Evolutionary conservation across 1,140 invertebrate genomes (phyloP).

Genomic region (Ostrea edulis): DNA sequence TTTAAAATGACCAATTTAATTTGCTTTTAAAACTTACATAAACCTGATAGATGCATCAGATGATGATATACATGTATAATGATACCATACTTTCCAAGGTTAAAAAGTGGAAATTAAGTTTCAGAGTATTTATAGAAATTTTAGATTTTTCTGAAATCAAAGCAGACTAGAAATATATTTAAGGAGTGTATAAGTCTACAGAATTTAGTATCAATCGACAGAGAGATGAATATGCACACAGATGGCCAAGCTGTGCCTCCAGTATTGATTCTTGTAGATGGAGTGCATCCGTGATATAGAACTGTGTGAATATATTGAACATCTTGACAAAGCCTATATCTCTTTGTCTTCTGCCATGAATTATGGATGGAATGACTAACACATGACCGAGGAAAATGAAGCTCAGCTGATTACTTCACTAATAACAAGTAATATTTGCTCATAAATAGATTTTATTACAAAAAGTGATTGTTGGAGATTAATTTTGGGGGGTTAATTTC

Average conservation of each 20-base stretch:
- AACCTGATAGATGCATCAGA: too few species aligned
- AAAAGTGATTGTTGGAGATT: background rate
- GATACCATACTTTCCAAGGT: too few species aligned
- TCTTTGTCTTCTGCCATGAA: background rate
- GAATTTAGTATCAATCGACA: background rate
- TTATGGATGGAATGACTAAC: slow-evolving; percentile 25
- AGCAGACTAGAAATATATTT: background rate
- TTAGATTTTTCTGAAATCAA: background rate
- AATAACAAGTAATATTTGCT: background rate
- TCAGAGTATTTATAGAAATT: too few species aligned
- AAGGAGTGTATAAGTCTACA: background rate
- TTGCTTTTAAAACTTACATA: too few species aligned
- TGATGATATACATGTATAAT: too few species aligned
- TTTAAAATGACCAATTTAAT: too few species aligned
- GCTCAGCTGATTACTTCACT: background rate
- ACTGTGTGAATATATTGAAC: slow-evolving; percentile 34
- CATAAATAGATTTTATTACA: background rate
- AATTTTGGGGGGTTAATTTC: background rate
- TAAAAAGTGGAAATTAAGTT: too few species aligned
- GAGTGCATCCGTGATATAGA: background rate
- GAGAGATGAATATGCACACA: background rate
- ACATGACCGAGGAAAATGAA: slow-evolving; percentile 1
- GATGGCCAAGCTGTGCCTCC: slow-evolving; percentile 2
- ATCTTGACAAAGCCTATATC: slow-evolving; percentile 30
- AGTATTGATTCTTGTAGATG: background rate